Base-by-base conservation (phyloP, 2,113 vertebrate species). In the Ochotona princeps region DNA sequence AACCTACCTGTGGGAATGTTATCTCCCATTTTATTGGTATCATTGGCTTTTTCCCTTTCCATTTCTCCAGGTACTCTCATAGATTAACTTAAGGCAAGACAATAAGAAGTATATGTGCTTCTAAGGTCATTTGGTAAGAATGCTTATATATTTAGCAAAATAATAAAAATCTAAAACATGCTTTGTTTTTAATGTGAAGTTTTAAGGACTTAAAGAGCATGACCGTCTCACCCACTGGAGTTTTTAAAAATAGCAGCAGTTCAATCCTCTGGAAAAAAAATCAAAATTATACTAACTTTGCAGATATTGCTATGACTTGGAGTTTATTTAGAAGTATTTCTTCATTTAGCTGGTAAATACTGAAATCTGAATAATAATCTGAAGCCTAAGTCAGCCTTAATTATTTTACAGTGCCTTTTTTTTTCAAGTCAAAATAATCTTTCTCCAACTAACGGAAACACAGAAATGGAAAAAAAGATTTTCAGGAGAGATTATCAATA, bases 51-150 rank as follows among this genome's bases (percentile, higher is more conserved):
- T 86, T 60, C 8, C 17, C 28, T 66, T 70, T 76, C 26, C 25
- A 75, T 73, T 89, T 87, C 70, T 89, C 35, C 91, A 87, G 23
- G 28, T 78, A 80, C 54, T 85, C 49, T 82, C 44, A 8, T 32
- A 91, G 15, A 94, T 76, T 85, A 66, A 65, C 28, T 78, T 90
- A 94, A 74, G 17, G 6, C 35, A 90, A 57, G 11, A 8, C 8
- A 93, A 83, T 75, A 92, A 89, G 28, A 94, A 95, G 65, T 54
- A 74, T 72, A 91, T 92, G 49, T 70, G 26, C 51, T 90, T 79
- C 28, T 32, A 90, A 80, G 26, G 38, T 5, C 86, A 86, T 21
- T 2, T 66, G 10, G 30, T 12, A 91, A 87, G 23, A 83, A 49
- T 0, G 6, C 23, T 82, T 91, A 49, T 80, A 90, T 83, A 7